Conservation (phyloP, 2,888 invertebrate species). For the Halictus ligatus region DNA sequence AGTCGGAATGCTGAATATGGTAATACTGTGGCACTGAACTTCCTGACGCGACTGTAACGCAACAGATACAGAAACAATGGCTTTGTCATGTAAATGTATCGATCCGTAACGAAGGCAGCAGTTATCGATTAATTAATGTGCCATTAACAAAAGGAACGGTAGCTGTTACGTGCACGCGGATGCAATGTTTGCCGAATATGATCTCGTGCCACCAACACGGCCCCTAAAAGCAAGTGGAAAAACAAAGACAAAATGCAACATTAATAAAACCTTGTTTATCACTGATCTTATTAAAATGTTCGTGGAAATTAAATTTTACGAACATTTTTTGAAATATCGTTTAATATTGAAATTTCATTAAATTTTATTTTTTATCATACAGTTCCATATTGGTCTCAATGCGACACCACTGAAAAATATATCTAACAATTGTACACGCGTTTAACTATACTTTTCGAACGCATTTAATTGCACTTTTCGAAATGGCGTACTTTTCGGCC, state of each 20-base stretch:
- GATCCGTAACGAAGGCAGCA: not conserved
- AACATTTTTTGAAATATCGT: no score
- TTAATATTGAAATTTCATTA: no score
- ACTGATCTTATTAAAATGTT: not conserved
- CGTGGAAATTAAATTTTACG: not conserved
- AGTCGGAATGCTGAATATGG: not conserved
- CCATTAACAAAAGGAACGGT: not conserved
- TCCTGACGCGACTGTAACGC: not conserved
- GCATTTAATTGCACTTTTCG: no score
- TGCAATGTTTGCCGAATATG: not conserved
- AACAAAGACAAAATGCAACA: not conserved
- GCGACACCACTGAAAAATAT: not conserved
- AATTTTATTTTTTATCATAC: no score
- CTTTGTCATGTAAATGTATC: not conserved
- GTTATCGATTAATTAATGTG: slow-evolving; percentile 18
- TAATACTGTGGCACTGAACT: not conserved
- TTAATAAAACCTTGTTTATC: not conserved
- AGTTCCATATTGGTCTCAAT: not conserved
- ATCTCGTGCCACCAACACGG: not conserved
- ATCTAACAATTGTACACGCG: not conserved
- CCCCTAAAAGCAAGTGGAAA: not conserved
- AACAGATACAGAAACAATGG: not conserved
- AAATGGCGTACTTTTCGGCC: not conserved
- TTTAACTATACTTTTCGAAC: no score
- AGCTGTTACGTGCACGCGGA: not conserved